A percentile compares a stretch with the other conserved stretches of the same genome.
Evolutionary conservation across 92 coral and sea anemone species (phyloP).

Genomic region (Siderastrea siderea): DNA sequence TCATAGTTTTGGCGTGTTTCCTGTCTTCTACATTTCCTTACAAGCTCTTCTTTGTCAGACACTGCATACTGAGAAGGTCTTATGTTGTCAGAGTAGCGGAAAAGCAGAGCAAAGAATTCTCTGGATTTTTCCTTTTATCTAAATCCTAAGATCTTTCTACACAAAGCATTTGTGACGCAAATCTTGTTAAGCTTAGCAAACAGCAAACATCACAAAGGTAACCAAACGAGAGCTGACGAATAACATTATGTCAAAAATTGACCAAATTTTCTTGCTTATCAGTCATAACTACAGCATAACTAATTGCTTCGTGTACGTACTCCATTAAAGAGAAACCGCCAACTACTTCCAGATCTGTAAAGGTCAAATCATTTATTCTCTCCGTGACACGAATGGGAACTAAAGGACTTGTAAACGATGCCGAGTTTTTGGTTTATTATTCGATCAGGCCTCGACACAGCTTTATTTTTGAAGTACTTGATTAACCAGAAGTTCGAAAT

Average conservation of each 20-base stretch:
- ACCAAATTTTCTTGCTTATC: neutral
- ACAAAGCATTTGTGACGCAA: neutral
- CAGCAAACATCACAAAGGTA: neutral
- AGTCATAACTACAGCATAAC: neutral
- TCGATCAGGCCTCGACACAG: neutral
- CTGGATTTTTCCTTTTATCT: neutral
- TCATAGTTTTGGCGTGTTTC: no score
- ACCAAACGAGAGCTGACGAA: neutral
- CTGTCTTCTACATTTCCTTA: neutral
- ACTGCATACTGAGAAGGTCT: neutral
- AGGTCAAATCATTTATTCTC: neutral
- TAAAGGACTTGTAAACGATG: neutral
- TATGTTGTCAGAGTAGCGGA: neutral
- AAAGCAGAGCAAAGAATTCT: neutral
- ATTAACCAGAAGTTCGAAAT: neutral
- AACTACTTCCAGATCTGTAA: neutral
- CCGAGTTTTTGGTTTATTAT: neutral
- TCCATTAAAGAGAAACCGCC: neutral
- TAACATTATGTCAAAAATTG: neutral
- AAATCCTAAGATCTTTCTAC: neutral
- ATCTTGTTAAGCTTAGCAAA: slow-evolving; percentile 2
- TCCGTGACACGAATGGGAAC: neutral
- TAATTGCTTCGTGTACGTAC: neutral
- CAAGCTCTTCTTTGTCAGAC: neutral
- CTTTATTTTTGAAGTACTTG: neutral